Conservation (phyloP, 2,797 vertebrate species). For the Gallirallus australis region DNA sequence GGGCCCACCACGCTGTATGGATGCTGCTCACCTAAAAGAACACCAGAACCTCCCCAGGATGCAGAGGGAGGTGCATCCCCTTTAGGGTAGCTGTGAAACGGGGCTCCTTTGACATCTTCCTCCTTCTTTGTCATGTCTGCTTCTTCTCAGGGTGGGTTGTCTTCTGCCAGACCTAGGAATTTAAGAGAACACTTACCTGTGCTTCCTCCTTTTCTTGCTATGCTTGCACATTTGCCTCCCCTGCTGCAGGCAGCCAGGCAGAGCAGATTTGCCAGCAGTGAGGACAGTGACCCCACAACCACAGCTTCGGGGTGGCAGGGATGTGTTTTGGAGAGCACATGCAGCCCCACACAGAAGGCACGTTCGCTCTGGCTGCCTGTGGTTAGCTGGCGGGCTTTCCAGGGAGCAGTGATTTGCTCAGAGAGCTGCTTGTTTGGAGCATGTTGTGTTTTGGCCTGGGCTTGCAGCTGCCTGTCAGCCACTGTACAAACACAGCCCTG, state of each 20-base stretch:
- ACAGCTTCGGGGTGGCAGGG: neutral
- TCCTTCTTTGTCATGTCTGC: neutral
- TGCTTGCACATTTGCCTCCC: neutral
- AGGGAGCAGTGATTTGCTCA: neutral
- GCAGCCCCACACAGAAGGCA: neutral
- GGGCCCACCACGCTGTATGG: accelerated
- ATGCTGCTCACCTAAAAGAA: neutral
- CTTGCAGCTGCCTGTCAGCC: conserved; percentile 66
- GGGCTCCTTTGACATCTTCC: neutral
- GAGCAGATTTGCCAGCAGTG: neutral
- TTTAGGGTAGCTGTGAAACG: neutral
- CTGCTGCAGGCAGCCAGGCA: neutral
- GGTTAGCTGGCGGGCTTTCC: conserved; percentile 20
- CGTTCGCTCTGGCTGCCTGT: neutral
- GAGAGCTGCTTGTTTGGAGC: conserved; percentile 35
- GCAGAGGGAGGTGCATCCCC: neutral
- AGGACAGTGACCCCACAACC: neutral
- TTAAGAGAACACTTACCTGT: neutral
- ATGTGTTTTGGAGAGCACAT: conserved; percentile 28
- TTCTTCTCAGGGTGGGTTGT: neutral
- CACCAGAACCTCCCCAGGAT: neutral
- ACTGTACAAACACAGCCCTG: conserved; percentile 32
- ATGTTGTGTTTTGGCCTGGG: neutral
- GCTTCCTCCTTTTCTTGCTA: neutral
- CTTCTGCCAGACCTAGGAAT: neutral